Evolutionary conservation across 1,140 invertebrate species (phyloP).

Genomic region (Philaenus spumarius): DNA sequence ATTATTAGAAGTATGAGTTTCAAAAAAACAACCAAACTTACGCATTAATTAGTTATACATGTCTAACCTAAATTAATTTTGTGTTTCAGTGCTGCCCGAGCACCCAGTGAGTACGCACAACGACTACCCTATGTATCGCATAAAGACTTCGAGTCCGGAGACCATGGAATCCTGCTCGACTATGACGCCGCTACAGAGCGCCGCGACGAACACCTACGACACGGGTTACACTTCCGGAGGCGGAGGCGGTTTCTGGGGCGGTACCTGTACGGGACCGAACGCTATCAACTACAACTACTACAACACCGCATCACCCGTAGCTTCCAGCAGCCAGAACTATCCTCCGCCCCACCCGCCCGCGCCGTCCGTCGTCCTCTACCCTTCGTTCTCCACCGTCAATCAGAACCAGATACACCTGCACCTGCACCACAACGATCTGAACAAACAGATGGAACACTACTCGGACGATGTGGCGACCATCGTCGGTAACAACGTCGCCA

Average conservation of each 20-base stretch:
- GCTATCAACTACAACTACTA: constrained; percentile 32
- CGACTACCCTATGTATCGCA: constrained; percentile 13
- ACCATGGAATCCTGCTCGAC: constrained; percentile 11
- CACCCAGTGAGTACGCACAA: neutral
- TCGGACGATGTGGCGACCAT: constrained; percentile 19
- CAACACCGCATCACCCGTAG: constrained; percentile 37
- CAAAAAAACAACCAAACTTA: too few relatives aligned
- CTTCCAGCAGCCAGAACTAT: constrained; percentile 29
- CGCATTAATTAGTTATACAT: too few relatives aligned
- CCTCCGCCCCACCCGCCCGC: constrained; percentile 38
- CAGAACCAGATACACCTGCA: constrained; percentile 82
- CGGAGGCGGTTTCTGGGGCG: constrained; percentile 30
- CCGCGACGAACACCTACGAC: constrained; percentile 37
- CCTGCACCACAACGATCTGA: constrained; percentile 50
- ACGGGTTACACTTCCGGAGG: too few relatives aligned
- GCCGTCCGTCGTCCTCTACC: constrained; percentile 63
- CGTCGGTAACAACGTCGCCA: constrained; percentile 31
- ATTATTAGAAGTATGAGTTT: too few relatives aligned
- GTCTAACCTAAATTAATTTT: too few relatives aligned
- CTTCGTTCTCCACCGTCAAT: constrained; percentile 76
- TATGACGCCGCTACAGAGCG: constrained; percentile 24
- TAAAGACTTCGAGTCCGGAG: constrained; percentile 16
- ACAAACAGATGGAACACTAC: constrained; percentile 31
- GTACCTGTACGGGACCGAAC: constrained; percentile 28
- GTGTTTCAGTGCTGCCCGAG: constrained; percentile 9